Base-by-base conservation (phyloP, 2,797 vertebrate genomes). In the Australoheros facetus region DNA sequence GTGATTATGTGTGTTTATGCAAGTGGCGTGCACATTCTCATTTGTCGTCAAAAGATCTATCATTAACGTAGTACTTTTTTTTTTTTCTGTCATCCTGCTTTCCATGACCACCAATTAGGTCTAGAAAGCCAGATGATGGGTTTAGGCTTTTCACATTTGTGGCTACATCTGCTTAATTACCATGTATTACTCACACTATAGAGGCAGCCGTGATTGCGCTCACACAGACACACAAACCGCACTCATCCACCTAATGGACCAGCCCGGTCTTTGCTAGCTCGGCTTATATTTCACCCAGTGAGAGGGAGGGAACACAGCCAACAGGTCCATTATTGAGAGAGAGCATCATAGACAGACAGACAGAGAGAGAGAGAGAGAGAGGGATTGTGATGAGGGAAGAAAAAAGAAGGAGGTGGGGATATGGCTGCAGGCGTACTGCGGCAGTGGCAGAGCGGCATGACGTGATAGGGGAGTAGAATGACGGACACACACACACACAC, bases 371-470 rank as follows among this genome's bases (percentile, higher is more conserved):
- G 77, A 23, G 75, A 71, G 56, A 72, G 58, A 10, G 42, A 42
- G 79, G 70, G 58, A 56, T 74, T 79, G 78, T 79, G 82, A 84
- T 75, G 77, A 75, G 71, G 75, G 85, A 78, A 79, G 71, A 39
- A 79, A 80, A 60, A 75, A 55, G 79, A 71, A 77, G 83, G 90
- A 87, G 90, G 92, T 85, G 87, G 90, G 82, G 70, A 88, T 21
- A 83, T 30, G 80, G 89, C 85, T 94, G 90, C 92, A 82, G 93
- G 92, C 91, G 89, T 90, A 95, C 93, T 94, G 95, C 94, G 91
- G 94, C 94, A 93, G 89, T 90, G 87, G 86, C 78, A 70, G 73
- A 91, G 91, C 89, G 91, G 88, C 83, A 87, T 94, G 93, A 95
- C 93, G 94, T 92, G 83, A 87, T 83, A 66, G 88, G 86, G 82